These are phyloP conservation scores for Drosophila seclusa DNA, from an alignment of 2,888 invertebrate genomes.

Conservation along the genomic window DNA sequence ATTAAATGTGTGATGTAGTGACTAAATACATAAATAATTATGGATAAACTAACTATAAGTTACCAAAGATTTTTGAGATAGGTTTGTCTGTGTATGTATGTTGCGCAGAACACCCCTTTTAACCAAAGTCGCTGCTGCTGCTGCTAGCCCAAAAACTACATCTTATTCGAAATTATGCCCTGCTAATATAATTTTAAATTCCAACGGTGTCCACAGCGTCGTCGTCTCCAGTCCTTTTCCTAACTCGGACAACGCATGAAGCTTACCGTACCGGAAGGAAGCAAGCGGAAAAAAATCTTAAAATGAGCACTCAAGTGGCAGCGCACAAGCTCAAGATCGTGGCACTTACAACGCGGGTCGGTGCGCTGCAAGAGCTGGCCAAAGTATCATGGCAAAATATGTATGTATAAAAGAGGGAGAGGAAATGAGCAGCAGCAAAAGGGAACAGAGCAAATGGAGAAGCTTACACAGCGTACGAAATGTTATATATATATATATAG, in stretches of 20 bases:
- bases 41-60: too few relatives aligned
- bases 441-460: constrained; percentile 20
- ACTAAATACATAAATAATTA: background rate
- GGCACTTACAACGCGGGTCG: constrained; percentile 21
- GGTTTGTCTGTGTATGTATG: background rate
- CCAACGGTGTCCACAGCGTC: constrained; percentile 62
- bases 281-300: constrained; percentile 61
- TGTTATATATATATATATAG: constrained; percentile 44
- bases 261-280: constrained; percentile 60
- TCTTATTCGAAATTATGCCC: constrained; percentile 77
- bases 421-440: constrained; percentile 32
- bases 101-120: constrained; percentile 34
- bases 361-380: constrained; percentile 4
- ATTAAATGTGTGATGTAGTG: background rate
- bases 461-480: constrained; percentile 38
- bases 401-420: background rate
- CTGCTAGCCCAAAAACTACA: constrained; percentile 43
- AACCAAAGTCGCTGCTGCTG: constrained; percentile 17
- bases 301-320: constrained; percentile 73
- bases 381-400: constrained; percentile 31
- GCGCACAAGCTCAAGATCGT: constrained; percentile 51
- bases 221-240: constrained; percentile 20
- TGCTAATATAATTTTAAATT: constrained; percentile 77
- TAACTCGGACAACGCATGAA: constrained; percentile 43
- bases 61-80: background rate